These are phyloP conservation scores for Prunella himalayana DNA, from an alignment of 2,113 vertebrate genomes.

Conservation along the genomic window DNA sequence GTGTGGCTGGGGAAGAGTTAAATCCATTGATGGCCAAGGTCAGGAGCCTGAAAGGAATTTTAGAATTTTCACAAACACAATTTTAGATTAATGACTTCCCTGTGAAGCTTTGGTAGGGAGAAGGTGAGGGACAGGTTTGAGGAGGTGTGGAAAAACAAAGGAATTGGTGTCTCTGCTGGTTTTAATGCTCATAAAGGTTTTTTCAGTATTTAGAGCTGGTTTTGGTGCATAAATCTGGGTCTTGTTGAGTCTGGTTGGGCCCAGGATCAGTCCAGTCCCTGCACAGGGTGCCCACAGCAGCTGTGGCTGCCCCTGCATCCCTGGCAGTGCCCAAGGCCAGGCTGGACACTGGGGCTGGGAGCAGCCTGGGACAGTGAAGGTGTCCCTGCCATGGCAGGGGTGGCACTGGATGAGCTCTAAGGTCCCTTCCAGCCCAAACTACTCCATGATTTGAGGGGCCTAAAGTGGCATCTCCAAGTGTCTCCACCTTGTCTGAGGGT, in stretches of 20 bases:
- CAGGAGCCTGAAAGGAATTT: not conserved
- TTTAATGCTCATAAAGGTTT: not conserved
- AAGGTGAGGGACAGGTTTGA: not conserved
- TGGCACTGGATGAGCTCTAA: not conserved
- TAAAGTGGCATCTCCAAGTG: not conserved
- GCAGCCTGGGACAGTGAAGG: rapidly evolving
- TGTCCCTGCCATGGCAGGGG: not conserved
- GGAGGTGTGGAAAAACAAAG: not conserved
- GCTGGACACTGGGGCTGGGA: rapidly evolving
- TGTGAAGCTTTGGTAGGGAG: not conserved
- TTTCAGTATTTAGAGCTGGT: not conserved
- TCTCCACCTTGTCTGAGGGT: not conserved
- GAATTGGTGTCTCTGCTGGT: rapidly evolving
- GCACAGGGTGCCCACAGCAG: not conserved
- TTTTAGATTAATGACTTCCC: not conserved
- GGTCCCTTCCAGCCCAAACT: not conserved
- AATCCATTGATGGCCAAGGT: rapidly evolving
- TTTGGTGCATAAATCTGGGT: not conserved
- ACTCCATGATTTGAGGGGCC: not conserved
- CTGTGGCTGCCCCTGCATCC: not conserved
- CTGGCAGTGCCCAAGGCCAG: not conserved
- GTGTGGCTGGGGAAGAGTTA: not conserved
- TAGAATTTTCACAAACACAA: too few relatives aligned
- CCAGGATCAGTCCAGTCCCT: not conserved
- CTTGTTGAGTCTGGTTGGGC: rapidly evolving